Conservation (phyloP, 2,113 vertebrate species). For the Albula glossodonta region DNA sequence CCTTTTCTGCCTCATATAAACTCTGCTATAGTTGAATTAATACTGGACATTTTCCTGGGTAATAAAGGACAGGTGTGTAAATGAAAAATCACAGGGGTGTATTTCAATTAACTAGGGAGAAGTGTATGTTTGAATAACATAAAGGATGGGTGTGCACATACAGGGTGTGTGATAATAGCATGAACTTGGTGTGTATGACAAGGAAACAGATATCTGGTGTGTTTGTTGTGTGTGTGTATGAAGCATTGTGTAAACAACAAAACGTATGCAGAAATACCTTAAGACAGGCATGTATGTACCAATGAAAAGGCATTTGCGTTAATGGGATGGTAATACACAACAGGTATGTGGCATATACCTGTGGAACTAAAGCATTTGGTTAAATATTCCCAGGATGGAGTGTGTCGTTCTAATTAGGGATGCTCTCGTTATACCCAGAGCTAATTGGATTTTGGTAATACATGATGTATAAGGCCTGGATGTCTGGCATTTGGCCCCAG, state of each 20-base stretch:
- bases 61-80: background rate
- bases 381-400: constrained; percentile 41
- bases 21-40: too few species aligned
- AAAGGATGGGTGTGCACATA: background rate
- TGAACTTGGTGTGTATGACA: background rate
- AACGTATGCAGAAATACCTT: background rate
- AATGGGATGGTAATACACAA: background rate
- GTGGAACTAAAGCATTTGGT: background rate
- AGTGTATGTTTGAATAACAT: background rate
- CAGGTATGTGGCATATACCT: background rate
- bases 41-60: too few species aligned
- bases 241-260: background rate
- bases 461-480: constrained; percentile 48
- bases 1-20: too few species aligned
- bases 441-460: constrained; percentile 59
- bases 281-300: background rate
- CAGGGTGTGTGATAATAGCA: background rate
- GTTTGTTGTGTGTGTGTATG: background rate
- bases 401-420: constrained; percentile 45
- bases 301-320: background rate
- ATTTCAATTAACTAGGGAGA: background rate
- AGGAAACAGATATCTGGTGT: background rate
- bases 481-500: constrained; percentile 44
- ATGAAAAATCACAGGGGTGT: background rate
- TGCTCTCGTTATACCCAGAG: constrained; percentile 45